These are phyloP conservation scores for Sceloporus undulatus DNA, from an alignment of 2,113 vertebrate genomes.

Conservation along the genomic window DNA sequence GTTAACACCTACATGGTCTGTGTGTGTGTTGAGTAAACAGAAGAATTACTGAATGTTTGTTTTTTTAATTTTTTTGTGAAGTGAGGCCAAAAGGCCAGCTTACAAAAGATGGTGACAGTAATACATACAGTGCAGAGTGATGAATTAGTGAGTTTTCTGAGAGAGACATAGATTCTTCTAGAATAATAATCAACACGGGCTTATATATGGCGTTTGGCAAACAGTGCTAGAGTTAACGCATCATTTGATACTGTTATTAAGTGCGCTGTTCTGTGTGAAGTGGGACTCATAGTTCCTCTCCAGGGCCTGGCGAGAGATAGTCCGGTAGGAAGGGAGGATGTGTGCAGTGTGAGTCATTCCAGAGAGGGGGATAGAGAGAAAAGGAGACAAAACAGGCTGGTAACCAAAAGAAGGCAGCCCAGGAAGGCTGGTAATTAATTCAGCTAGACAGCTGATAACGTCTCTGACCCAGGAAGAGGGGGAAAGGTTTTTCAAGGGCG, in stretches of 20 bases:
- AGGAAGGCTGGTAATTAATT: slow-evolving; percentile 74
- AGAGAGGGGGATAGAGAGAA: neutral
- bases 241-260: no score
- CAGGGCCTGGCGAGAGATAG: neutral
- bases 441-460: slow-evolving; percentile 72
- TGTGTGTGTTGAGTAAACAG: no score
- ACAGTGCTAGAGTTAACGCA: neutral
- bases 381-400: slow-evolving; percentile 19
- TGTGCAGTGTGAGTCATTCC: neutral
- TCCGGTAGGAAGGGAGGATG: neutral
- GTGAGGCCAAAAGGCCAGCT: neutral
- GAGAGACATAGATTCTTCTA: neutral
- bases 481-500: slow-evolving; percentile 33
- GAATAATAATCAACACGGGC: neutral
- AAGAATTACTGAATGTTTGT: neutral
- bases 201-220: neutral
- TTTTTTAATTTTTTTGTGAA: neutral
- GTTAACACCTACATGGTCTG: neutral
- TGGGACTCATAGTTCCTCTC: neutral
- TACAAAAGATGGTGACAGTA: neutral
- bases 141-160: neutral
- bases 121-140: neutral
- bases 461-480: slow-evolving; percentile 40
- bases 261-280: no score
- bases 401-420: slow-evolving; percentile 50